A percentile compares a stretch with the other conserved stretches of the same genome.
These are phyloP conservation scores for Corythoichthys haematopterus DNA, from an alignment of 2,113 vertebrate genomes.

Conservation along the genomic window DNA sequence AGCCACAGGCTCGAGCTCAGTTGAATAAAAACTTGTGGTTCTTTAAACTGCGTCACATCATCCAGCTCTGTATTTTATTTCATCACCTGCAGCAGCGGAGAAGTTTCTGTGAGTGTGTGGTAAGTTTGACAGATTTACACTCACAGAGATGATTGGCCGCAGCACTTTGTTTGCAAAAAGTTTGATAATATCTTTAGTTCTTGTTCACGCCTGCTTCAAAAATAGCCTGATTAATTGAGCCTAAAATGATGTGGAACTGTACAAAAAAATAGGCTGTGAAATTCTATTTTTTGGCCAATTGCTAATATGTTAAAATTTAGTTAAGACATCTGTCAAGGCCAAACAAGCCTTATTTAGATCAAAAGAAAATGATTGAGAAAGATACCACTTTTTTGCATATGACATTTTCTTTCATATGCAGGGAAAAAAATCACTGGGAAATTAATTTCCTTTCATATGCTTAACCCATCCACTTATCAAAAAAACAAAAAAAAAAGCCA, in stretches of 20 bases:
- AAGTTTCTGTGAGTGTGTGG: neutral
- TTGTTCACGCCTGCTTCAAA: neutral
- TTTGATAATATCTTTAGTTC: neutral
- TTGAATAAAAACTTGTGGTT: conserved; percentile 40
- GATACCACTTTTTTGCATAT: neutral
- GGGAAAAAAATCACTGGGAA: neutral
- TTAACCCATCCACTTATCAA: neutral
- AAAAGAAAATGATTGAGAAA: neutral
- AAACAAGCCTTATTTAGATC: neutral
- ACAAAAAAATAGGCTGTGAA: conserved; percentile 4
- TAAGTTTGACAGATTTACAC: neutral
- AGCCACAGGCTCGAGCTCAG: conserved; percentile 34
- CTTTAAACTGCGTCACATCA: neutral
- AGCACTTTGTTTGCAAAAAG: neutral
- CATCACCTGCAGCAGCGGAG: conserved; percentile 5
- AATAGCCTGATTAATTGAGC: neutral
- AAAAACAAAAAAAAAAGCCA: neutral
- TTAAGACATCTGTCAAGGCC: neutral
- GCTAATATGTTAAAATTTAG: neutral
- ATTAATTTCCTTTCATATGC: neutral
- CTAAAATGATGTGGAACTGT: neutral
- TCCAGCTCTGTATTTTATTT: conserved; percentile 10
- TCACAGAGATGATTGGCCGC: neutral
- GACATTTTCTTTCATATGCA: neutral
- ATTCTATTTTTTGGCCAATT: neutral